A percentile compares a stretch with the other conserved stretches of the same genome.
Conservation (phyloP, 2,113 vertebrate genomes). For the Redunca redunca region DNA sequence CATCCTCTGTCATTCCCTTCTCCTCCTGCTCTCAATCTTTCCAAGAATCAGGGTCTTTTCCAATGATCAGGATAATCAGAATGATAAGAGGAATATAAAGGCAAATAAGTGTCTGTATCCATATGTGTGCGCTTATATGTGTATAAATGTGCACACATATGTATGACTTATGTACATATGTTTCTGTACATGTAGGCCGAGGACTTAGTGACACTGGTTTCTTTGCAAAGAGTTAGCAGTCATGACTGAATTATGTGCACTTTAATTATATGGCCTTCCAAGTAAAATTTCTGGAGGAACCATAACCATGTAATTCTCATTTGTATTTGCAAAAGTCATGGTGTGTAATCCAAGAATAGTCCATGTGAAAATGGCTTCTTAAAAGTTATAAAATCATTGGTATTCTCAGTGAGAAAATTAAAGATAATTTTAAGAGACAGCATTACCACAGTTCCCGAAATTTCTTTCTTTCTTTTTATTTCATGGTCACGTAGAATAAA, state of each 20-base stretch:
- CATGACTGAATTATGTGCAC: not conserved
- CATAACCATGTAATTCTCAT: not conserved
- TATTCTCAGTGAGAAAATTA: not conserved
- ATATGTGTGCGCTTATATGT: not conserved
- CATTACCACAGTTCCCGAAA: not conserved
- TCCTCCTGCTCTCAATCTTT: not conserved
- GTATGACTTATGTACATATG: not conserved
- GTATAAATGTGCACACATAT: accelerated
- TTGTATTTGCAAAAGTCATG: not conserved
- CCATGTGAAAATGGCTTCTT: not conserved
- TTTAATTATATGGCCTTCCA: not conserved
- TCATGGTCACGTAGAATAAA: not conserved
- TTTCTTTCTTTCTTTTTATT: not conserved
- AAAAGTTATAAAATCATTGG: not conserved
- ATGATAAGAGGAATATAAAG: not conserved
- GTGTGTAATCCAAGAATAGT: not conserved
- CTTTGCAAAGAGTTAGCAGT: not conserved
- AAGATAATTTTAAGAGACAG: not conserved
- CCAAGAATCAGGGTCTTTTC: not conserved
- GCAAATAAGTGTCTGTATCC: not conserved
- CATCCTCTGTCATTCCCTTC: not conserved
- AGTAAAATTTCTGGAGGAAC: not conserved
- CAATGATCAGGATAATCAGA: not conserved
- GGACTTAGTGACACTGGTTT: not conserved
- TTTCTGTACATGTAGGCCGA: not conserved